Evolutionary conservation across 2,797 vertebrate species (phyloP).

Genomic region (Octomys mimax): DNA sequence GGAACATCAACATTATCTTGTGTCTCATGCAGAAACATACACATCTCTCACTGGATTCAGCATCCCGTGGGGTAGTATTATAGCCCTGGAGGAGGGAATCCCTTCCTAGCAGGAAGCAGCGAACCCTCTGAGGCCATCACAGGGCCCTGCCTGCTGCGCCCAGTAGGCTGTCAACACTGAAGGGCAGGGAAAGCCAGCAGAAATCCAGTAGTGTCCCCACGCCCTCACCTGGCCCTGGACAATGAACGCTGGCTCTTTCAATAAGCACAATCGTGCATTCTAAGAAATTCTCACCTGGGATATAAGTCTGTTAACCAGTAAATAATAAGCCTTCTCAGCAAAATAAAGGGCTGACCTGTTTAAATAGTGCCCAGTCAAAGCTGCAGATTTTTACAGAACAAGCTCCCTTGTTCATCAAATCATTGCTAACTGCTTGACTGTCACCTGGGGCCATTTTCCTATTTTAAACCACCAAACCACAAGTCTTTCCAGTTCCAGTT

Average conservation of each 20-base stretch:
- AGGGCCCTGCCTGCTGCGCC: rapidly evolving
- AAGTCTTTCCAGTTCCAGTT: not conserved
- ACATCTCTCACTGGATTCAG: not conserved
- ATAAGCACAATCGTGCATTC: not conserved
- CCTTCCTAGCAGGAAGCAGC: not conserved
- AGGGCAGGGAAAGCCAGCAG: not conserved
- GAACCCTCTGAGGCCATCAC: not conserved
- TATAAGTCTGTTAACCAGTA: not conserved
- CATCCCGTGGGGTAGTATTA: not conserved
- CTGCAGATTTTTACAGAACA: not conserved
- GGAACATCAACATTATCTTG: not conserved
- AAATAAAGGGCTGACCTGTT: not conserved
- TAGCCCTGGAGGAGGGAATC: not conserved
- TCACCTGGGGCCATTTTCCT: not conserved
- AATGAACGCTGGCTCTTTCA: not conserved
- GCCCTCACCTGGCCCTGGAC: not conserved
- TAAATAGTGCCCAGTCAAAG: not conserved
- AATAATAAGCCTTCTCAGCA: not conserved
- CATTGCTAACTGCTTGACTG: not conserved
- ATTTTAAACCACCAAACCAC: not conserved
- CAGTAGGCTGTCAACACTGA: not conserved
- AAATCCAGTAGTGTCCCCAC: not conserved
- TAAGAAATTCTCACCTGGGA: not conserved
- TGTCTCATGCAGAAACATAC: not conserved
- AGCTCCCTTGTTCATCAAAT: not conserved